phyloP scores from a whole-genome alignment of 1,140 invertebrate genomes.

The Goniozus legneri region DNA sequence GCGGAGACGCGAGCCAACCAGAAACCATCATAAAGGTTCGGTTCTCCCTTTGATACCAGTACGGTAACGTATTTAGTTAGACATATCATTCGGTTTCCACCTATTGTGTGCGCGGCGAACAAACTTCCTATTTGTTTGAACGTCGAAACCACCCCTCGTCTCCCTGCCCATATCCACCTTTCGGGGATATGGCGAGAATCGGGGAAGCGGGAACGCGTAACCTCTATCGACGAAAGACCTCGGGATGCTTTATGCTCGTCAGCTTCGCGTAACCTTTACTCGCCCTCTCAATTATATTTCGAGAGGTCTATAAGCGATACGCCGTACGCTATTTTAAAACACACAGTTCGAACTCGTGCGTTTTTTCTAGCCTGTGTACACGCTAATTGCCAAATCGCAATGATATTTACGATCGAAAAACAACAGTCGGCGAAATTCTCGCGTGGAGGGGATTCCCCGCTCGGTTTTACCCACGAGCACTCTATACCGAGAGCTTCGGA shows the following conservation, averaged over 20 bases:
- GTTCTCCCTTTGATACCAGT: slow-evolving; percentile 47
- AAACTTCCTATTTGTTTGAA: slow-evolving; percentile 52
- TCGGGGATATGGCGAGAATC: background rate
- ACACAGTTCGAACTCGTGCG: too few species aligned
- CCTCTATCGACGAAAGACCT: background rate
- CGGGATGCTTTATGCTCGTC: too few species aligned
- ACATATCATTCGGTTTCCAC: slow-evolving; percentile 52
- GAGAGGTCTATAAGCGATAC: too few species aligned
- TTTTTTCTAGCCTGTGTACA: slow-evolving; percentile 8
- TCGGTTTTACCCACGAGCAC: slow-evolving; percentile 29
- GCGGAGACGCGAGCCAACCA: slow-evolving; percentile 45
- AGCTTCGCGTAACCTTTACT: too few species aligned
- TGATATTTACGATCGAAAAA: too few species aligned
- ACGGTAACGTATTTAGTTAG: slow-evolving; percentile 51
- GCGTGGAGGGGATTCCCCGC: slow-evolving; percentile 22
- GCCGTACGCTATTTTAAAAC: too few species aligned
- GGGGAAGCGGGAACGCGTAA: background rate
- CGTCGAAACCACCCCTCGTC: slow-evolving; percentile 25
- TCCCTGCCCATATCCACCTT: background rate
- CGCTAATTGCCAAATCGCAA: too few species aligned
- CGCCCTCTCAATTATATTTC: too few species aligned
- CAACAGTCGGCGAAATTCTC: slow-evolving; percentile 4
- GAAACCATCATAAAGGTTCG: slow-evolving; percentile 53
- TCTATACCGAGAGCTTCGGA: slow-evolving; percentile 33
- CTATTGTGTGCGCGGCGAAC: slow-evolving; percentile 45